Conservation (phyloP, 1,140 invertebrate species). For the Lamellibrachia luymesi region DNA sequence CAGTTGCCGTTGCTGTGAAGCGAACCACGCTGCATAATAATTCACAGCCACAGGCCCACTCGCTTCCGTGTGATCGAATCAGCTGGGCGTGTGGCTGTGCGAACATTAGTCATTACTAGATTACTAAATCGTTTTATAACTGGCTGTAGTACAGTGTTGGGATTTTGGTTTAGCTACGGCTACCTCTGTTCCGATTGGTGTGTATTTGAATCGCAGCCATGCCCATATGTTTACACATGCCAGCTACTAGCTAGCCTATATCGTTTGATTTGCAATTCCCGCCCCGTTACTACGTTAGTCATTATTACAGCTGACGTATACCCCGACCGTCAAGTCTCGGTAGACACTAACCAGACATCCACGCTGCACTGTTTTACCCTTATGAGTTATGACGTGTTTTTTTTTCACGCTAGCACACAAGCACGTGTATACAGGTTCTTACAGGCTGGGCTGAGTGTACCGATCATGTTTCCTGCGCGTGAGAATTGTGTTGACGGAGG, state of each 20-base stretch:
- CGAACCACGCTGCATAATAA: background rate
- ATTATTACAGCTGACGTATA: background rate
- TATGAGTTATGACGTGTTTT: background rate
- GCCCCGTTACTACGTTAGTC: background rate
- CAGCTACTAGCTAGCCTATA: too few species aligned
- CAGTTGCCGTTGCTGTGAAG: background rate
- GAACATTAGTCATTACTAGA: background rate
- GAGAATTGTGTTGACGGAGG: conserved; percentile 3
- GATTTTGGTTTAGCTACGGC: background rate
- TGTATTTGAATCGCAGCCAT: background rate
- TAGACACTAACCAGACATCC: background rate
- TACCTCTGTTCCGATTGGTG: background rate
- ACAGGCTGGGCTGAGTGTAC: background rate
- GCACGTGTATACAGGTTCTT: too few species aligned
- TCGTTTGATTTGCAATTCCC: background rate
- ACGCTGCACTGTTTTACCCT: background rate
- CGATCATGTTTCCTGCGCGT: background rate
- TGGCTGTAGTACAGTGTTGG: background rate
- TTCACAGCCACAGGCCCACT: background rate
- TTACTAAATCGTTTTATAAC: background rate
- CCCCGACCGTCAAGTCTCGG: background rate
- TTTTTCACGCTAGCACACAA: background rate
- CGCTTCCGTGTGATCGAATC: background rate
- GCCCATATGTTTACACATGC: too few species aligned
- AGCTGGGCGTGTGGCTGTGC: background rate